Base-by-base conservation (phyloP, 2,888 invertebrate species). In the Sarcophaga carnaria region DNA sequence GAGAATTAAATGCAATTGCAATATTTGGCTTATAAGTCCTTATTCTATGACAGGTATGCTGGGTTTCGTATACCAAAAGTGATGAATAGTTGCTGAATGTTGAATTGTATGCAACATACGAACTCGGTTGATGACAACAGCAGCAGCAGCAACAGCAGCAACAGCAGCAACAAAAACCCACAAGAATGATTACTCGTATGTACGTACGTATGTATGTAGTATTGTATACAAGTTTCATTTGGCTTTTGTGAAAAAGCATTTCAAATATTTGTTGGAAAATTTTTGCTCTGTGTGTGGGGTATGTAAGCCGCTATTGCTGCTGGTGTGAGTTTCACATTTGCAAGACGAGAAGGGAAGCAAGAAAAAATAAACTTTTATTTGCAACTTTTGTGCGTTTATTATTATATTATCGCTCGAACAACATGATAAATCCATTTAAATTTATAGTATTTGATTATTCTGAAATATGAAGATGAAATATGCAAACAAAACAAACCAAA, bases 351-450 rank as follows among this genome's bases (percentile, higher is more conserved):
- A 37, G 8, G 2, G 37, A 37, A 37, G 37, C 37, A 37, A 37
- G 1, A 37, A 37, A 14, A 60, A 27, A 14, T 17, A 47, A 66
- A 0, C 20, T 59, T 67, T 45, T 45, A 70, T 71, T 12, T 60
- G 66, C n/a, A 67, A 27, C 2, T 17, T 63, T 69, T 77, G 25
- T 72, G 76, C 69, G 63, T 86, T 81, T 63, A 80, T 75, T 74
- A 27, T 62, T 45, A n/a, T 62, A 81, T 85, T 85, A 86, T 76
- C 71, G 74, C 71, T 72, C 64, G 59, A 77, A 77, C 37, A 83
- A 86, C 86, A 86, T 64, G 86, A 86, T 86, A 83, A 86, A 83
- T 83, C 86, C 83, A 86, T 86, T 86, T 86, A 86, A 76, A 80
- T 80, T 86, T 80, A 80, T 74, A 45, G 69, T 77, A 74, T 86